A percentile compares a stretch with the other conserved stretches of the same genome.
Conservation (phyloP, 2,113 vertebrate species). For the Pogonocichla stellata region DNA sequence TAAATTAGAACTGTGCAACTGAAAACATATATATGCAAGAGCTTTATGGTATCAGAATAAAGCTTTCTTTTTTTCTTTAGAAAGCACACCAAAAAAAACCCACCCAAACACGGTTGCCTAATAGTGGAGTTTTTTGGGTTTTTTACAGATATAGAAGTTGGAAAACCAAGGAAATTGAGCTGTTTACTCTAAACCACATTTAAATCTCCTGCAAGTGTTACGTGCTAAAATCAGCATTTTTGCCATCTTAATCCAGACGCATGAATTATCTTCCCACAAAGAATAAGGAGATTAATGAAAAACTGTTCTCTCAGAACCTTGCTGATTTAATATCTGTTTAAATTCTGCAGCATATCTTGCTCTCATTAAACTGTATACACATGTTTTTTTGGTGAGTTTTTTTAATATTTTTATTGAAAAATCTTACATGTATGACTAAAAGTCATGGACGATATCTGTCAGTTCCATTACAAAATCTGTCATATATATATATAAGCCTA, state of each 20-base stretch:
- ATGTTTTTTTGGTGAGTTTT: not conserved
- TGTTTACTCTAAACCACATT: slow-evolving; percentile 12
- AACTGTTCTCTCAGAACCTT: slow-evolving; percentile 24
- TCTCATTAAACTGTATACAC: slow-evolving; percentile 37
- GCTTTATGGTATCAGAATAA: not conserved
- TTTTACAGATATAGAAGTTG: not conserved
- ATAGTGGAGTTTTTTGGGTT: not conserved
- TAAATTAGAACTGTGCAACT: not conserved
- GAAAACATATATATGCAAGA: not conserved
- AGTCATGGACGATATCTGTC: slow-evolving; percentile 45
- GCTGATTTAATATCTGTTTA: slow-evolving; percentile 17
- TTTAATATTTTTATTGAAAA: slow-evolving; percentile 63
- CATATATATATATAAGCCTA: not conserved
- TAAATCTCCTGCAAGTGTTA: not conserved
- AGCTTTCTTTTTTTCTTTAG: not conserved
- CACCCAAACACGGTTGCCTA: not conserved
- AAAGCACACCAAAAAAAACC: not conserved
- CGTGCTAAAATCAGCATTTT: slow-evolving; percentile 23
- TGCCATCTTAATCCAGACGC: slow-evolving; percentile 9
- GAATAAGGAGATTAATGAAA: slow-evolving; percentile 12
- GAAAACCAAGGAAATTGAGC: not conserved
- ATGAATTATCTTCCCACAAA: slow-evolving; percentile 36
- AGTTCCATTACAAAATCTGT: slow-evolving; percentile 64
- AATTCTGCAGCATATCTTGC: not conserved
- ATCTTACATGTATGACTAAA: slow-evolving; percentile 67